Conservation (phyloP, 2,888 invertebrate genomes). For the Cephus spinipes region DNA sequence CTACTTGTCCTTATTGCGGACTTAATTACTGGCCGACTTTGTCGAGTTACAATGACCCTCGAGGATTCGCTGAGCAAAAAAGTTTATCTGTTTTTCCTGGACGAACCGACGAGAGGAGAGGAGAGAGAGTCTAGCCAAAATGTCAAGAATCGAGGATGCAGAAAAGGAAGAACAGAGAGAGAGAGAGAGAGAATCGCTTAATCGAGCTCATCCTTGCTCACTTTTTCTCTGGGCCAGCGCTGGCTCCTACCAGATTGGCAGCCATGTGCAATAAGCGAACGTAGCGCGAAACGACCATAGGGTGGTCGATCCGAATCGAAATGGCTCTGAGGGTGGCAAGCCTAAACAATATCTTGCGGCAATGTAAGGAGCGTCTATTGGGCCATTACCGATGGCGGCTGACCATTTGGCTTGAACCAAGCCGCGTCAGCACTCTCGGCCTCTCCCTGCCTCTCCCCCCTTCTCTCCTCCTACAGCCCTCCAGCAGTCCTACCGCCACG, state of each 20-base stretch:
- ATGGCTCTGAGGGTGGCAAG: conserved; percentile 38
- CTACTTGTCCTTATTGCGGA: conserved; percentile 65
- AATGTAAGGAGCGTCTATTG: conserved; percentile 66
- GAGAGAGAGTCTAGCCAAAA: too few species aligned
- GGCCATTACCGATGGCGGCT: conserved; percentile 64
- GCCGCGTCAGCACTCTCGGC: conserved; percentile 62
- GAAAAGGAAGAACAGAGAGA: too few species aligned
- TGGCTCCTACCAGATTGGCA: too few species aligned
- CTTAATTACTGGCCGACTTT: conserved; percentile 66
- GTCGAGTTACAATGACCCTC: conserved; percentile 65
- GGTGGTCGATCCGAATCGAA: conserved; percentile 26
- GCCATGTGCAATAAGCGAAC: conserved; percentile 18
- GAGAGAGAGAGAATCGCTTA: too few species aligned
- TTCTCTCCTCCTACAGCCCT: conserved; percentile 34
- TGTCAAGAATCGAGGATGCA: too few species aligned
- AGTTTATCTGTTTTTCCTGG: too few species aligned
- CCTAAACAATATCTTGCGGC: conserved; percentile 67
- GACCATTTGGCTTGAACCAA: conserved; percentile 63
- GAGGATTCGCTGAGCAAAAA: conserved; percentile 36
- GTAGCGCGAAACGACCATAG: conserved; percentile 28
- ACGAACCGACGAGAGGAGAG: too few species aligned
- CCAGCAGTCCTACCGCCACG: too few species aligned
- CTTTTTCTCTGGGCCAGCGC: too few species aligned
- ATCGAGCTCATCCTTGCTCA: too few species aligned
- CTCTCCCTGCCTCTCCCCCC: conserved; percentile 25